These are phyloP conservation scores for Luperina nickerlii DNA, from an alignment of 2,888 invertebrate genomes.

Conservation along the genomic window DNA sequence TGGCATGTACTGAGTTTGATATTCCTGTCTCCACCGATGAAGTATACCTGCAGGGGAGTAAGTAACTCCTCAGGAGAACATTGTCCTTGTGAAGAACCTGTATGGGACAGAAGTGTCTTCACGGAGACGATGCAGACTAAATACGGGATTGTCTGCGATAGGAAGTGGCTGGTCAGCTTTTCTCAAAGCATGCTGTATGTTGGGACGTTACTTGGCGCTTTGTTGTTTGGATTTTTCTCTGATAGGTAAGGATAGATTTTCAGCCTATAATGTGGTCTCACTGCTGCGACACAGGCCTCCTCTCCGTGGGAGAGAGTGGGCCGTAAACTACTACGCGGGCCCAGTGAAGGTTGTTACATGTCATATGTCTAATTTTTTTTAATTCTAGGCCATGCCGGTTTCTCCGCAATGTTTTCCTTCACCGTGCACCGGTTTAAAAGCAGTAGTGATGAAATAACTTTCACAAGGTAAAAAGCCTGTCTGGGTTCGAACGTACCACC, in stretches of 20 bases:
- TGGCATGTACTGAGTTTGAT: constrained; percentile 82
- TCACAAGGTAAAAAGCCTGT: neutral
- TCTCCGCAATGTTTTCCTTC: no score
- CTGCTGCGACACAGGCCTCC: neutral
- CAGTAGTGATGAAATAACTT: neutral
- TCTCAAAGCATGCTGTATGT: constrained; percentile 78
- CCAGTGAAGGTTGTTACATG: neutral
- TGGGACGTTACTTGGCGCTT: constrained; percentile 79
- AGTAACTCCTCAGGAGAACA: constrained; percentile 52
- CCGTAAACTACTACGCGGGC: no score
- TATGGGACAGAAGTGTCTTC: constrained; percentile 79
- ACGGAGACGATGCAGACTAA: constrained; percentile 81
- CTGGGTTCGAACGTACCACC: neutral
- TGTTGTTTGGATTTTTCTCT: constrained; percentile 80
- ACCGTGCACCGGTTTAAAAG: no score
- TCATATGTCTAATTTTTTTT: neutral
- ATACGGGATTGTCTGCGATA: constrained; percentile 75
- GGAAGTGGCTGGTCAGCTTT: constrained; percentile 77
- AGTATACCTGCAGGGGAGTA: constrained; percentile 70
- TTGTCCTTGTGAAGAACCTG: constrained; percentile 78
- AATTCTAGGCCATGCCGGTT: neutral
- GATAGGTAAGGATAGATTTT: constrained; percentile 77
- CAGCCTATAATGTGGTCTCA: neutral
- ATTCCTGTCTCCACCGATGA: constrained; percentile 81
- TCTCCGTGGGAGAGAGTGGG: neutral